These are phyloP conservation scores for Chauna torquata DNA, from an alignment of 2,113 vertebrate genomes.

Conservation along the genomic window DNA sequence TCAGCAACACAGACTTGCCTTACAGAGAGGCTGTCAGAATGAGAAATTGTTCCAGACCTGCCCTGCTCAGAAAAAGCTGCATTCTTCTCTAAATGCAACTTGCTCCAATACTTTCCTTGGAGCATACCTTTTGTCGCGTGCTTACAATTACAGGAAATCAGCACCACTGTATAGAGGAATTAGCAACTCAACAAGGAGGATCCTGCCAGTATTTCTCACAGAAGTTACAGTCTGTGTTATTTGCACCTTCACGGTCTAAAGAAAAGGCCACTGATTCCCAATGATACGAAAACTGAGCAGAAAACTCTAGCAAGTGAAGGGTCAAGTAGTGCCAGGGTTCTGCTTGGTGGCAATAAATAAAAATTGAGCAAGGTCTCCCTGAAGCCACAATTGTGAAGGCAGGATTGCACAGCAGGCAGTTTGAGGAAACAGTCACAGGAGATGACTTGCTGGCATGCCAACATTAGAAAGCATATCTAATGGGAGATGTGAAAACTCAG, in stretches of 20 bases:
- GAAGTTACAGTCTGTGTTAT: not conserved
- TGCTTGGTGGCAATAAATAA: not conserved
- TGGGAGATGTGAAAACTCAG: not conserved
- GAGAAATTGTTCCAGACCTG: not conserved
- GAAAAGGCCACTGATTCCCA: not conserved
- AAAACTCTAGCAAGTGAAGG: not conserved
- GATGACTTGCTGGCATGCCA: not conserved
- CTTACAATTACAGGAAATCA: constrained; percentile 28
- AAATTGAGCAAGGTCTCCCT: not conserved
- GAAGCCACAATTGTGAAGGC: not conserved
- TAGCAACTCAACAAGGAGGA: constrained; percentile 23
- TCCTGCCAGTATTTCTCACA: not conserved
- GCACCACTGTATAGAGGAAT: not conserved
- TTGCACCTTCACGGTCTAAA: not conserved
- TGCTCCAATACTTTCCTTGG: not conserved
- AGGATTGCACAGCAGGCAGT: not conserved
- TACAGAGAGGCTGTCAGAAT: not conserved
- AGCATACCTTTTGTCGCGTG: not conserved
- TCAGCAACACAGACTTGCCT: not conserved
- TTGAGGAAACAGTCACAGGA: not conserved
- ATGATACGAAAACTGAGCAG: not conserved
- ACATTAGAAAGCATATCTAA: not conserved
- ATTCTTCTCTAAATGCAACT: not conserved
- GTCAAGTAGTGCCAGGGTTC: not conserved
- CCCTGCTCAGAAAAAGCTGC: not conserved